These are phyloP conservation scores for Apostichopus leukothele DNA, from an alignment of 53 echinoderm and acorn worm genomes.

Conservation along the genomic window DNA sequence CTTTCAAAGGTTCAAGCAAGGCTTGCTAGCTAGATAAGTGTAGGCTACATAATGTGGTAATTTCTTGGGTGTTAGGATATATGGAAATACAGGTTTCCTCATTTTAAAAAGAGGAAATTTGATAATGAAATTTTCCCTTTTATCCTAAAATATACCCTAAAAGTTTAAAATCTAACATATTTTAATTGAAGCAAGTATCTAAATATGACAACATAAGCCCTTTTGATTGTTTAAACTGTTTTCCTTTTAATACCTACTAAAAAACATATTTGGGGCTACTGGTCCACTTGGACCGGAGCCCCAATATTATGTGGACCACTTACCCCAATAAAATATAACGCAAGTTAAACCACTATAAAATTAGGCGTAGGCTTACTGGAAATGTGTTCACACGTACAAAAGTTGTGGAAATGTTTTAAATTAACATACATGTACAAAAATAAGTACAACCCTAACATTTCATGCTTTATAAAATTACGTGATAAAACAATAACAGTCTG, in stretches of 20 bases:
- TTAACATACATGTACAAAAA: too few relatives aligned
- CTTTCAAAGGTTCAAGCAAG: not conserved
- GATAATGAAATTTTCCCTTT: too few relatives aligned
- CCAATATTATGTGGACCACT: constrained; percentile 9
- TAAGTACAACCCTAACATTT: too few relatives aligned
- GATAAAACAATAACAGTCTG: too few relatives aligned
- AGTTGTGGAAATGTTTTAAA: too few relatives aligned
- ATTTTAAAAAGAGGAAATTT: too few relatives aligned
- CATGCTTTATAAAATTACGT: too few relatives aligned
- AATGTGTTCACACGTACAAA: too few relatives aligned
- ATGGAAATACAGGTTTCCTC: not conserved
- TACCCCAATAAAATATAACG: constrained; percentile 3
- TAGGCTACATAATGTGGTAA: not conserved
- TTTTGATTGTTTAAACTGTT: not conserved
- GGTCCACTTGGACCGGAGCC: constrained; percentile 12
- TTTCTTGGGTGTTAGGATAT: not conserved
- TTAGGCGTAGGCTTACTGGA: too few relatives aligned
- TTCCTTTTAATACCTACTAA: not conserved
- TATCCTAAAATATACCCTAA: too few relatives aligned
- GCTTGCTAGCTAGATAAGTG: not conserved
- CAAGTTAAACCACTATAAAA: too few relatives aligned
- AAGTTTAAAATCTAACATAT: too few relatives aligned
- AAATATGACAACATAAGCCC: not conserved
- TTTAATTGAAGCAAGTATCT: not conserved
- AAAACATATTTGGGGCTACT: constrained; percentile 8